Evolutionary conservation across 2,888 invertebrate species (phyloP).

Genomic region (Allygus modestus): DNA sequence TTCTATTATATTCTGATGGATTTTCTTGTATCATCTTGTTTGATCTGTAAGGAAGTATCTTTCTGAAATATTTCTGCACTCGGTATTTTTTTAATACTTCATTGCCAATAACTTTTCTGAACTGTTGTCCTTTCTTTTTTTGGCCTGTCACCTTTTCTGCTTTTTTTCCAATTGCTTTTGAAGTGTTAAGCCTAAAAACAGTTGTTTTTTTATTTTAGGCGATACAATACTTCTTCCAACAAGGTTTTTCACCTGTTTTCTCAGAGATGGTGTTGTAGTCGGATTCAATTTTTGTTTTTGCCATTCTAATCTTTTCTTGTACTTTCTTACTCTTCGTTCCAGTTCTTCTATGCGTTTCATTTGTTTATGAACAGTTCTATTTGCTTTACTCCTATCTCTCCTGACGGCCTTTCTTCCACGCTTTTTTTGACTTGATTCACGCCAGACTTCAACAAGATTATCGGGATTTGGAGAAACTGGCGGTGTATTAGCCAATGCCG

Average conservation of each 20-base stretch:
- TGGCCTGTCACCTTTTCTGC: not conserved
- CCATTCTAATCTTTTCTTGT: not conserved
- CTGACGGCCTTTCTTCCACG: not conserved
- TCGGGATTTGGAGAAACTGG: not conserved
- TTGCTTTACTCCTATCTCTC: not conserved
- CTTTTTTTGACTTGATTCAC: not conserved
- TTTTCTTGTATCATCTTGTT: not conserved
- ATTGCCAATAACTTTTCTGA: not conserved
- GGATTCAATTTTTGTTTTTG: not conserved
- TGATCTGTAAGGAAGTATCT: not conserved
- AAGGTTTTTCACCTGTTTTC: not conserved
- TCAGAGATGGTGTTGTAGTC: not conserved
- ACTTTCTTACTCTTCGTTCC: not conserved
- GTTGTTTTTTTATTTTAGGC: not conserved
- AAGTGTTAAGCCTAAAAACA: not conserved
- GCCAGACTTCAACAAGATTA: not conserved
- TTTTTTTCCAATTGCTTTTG: not conserved
- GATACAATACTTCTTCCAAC: not conserved
- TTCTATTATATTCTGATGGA: not conserved
- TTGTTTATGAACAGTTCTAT: not conserved
- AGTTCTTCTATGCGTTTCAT: not conserved
- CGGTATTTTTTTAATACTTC: not conserved
- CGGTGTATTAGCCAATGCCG: not conserved
- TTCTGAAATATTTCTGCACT: not conserved
- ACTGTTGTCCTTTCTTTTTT: not conserved